Evolutionary conservation across 2,797 vertebrate species (phyloP).

Genomic region (Premnoplex brunnescens): DNA sequence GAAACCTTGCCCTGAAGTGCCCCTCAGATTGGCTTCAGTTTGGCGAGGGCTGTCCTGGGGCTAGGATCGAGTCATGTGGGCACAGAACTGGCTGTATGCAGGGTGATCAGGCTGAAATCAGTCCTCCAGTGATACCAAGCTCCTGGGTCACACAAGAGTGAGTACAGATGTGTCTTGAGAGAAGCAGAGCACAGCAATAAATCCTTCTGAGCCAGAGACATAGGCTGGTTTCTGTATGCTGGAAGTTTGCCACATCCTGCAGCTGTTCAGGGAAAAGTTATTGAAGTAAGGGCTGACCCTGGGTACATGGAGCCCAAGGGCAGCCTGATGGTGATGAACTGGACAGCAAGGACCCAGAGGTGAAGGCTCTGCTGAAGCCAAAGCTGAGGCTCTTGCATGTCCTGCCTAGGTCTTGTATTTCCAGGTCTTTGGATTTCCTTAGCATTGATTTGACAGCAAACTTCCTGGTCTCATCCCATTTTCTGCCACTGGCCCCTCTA

Average conservation of each 20-base stretch:
- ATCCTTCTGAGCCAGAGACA: not conserved
- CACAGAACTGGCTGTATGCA: not conserved
- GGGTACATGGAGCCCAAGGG: not conserved
- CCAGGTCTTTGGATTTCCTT: not conserved
- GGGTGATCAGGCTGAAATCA: not conserved
- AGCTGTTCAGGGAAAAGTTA: not conserved
- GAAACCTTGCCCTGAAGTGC: too few relatives aligned
- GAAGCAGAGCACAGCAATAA: not conserved
- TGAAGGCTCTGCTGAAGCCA: not conserved
- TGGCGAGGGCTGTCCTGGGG: not conserved
- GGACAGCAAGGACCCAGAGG: not conserved
- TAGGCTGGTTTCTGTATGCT: not conserved
- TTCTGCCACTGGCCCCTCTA: not conserved
- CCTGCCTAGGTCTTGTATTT: not conserved
- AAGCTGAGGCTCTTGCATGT: not conserved
- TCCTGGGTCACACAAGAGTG: not conserved
- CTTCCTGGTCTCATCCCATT: not conserved
- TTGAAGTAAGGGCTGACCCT: not conserved
- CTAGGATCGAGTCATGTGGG: not conserved
- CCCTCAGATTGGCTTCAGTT: not conserved
- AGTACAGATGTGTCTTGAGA: not conserved
- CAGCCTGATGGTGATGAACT: not conserved
- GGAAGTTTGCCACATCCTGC: not conserved
- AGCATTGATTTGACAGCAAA: not conserved
- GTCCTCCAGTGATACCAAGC: not conserved